Percentiles rank a stretch among this genome's conserved stretches.
These are phyloP conservation scores for Ptilonorhynchus violaceus DNA, from an alignment of 2,113 vertebrate genomes.

Conservation along the genomic window DNA sequence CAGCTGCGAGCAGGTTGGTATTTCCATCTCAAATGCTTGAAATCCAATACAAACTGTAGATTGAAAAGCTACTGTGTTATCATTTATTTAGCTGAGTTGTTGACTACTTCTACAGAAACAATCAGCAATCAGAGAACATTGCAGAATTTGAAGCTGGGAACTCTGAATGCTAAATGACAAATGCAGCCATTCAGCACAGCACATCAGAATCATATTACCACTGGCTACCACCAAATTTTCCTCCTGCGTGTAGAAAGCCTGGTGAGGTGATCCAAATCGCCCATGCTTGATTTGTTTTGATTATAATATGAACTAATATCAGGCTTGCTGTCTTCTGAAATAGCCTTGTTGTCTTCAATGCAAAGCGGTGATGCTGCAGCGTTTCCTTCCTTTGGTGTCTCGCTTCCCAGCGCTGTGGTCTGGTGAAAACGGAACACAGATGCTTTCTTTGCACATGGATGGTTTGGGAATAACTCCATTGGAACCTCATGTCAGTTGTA, in stretches of 20 bases:
- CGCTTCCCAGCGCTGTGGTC: not conserved
- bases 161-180: not conserved
- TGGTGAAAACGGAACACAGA: slow-evolving; percentile 52
- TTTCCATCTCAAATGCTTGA: not conserved
- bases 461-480: slow-evolving; percentile 51
- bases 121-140: not conserved
- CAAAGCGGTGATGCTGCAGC: not conserved
- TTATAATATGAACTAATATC: slow-evolving; percentile 20
- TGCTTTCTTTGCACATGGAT: slow-evolving; percentile 63
- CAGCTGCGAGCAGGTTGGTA: not conserved
- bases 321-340: slow-evolving; percentile 39
- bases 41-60: not conserved
- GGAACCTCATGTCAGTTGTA: slow-evolving; percentile 34
- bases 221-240: slow-evolving; percentile 31
- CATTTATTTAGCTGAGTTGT: slow-evolving; percentile 7
- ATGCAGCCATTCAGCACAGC: not conserved
- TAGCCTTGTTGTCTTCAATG: slow-evolving; percentile 6
- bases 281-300: slow-evolving; percentile 31
- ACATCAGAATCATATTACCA: not conserved
- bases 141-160: not conserved
- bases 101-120: slow-evolving; percentile 18
- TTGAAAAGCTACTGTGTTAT: not conserved
- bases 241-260: not conserved
- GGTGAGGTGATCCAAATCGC: slow-evolving; percentile 48
- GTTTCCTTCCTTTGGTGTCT: not conserved